Base-by-base conservation (phyloP, 1,140 invertebrate genomes). In the Drosophila nannoptera region DNA sequence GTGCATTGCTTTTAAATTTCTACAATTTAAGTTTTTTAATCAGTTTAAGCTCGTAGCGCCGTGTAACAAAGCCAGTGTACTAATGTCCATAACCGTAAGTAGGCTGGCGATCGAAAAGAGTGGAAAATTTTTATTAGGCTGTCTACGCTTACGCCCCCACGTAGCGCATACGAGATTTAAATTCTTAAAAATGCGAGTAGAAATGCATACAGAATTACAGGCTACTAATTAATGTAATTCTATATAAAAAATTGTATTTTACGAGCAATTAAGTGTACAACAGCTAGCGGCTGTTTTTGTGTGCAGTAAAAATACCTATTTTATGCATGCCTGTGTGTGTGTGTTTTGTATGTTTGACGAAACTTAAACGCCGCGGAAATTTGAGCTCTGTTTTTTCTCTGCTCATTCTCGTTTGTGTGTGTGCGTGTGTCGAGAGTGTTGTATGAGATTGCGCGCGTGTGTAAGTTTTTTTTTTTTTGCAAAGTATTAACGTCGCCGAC, bases 41-140 rank as follows among this genome's bases (percentile, higher is more conserved):
- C 29, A 64, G 40, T 77, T 81, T 81, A 58, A 69, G 64, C 46
- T 75, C 69, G 50, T 40, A 86, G 66, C 69, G 70, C 50, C 63
- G 73, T 69, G 71, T 68, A 77, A 84, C 60, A 77, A 74, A 86
- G 66, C 58, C 62, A 74, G 70, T 77, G 52, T 71, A 81, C 84
- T 87, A 78, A 87, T 87, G 84, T 87, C 84, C 80, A 87, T 87
- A 81, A 87, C 84, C 84, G 84, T 87, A 87, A 87, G 84, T 87
- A 63, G 29, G 7, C 16, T 48, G 40, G 31, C 7, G 40, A 35
- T 4, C 29, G 53, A 42, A 22, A 50, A 38, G 32, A 48, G 40
- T 42, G 43, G 61, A 16, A 49, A 49, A 35, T 33, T 35, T 35
- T 3, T 35, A 66, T 36, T 46, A 40, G 52, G 12, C 60, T 52